These are phyloP conservation scores for Chloebia gouldiae DNA, from an alignment of 2,113 vertebrate species.

Conservation along the genomic window DNA sequence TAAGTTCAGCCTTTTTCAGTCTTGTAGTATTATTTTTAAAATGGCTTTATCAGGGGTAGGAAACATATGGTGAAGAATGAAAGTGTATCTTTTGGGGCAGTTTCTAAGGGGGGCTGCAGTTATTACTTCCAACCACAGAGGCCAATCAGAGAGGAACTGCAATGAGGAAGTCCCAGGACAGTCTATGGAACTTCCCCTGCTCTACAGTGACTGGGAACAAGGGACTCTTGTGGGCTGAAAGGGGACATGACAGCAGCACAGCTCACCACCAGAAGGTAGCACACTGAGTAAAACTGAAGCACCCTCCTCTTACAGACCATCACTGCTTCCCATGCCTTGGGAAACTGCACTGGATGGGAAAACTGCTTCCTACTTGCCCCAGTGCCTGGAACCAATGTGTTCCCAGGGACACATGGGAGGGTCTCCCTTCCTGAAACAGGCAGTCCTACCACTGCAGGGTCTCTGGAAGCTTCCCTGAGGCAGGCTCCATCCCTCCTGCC, in stretches of 20 bases:
- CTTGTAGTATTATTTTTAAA: neutral
- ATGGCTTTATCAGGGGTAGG: neutral
- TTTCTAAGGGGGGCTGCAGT: neutral
- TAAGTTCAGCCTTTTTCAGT: neutral
- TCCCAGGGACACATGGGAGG: neutral
- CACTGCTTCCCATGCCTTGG: neutral
- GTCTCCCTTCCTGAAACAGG: neutral
- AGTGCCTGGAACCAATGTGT: neutral
- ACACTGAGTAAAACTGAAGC: neutral
- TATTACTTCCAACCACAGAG: neutral
- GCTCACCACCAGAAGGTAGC: neutral
- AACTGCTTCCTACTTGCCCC: neutral
- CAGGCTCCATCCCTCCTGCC: neutral
- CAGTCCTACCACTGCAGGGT: neutral
- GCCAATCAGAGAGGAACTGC: accelerated
- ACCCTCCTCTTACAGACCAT: neutral
- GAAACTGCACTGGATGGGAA: neutral
- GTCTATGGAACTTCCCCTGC: neutral
- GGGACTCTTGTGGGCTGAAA: neutral
- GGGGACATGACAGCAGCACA: neutral
- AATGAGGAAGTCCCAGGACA: neutral
- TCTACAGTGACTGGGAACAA: accelerated
- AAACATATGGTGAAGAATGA: neutral
- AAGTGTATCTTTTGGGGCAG: neutral
- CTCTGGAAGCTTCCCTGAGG: neutral